Evolutionary conservation across 2,797 vertebrate genomes (phyloP).

Genomic region (Rachycentron canadum): DNA sequence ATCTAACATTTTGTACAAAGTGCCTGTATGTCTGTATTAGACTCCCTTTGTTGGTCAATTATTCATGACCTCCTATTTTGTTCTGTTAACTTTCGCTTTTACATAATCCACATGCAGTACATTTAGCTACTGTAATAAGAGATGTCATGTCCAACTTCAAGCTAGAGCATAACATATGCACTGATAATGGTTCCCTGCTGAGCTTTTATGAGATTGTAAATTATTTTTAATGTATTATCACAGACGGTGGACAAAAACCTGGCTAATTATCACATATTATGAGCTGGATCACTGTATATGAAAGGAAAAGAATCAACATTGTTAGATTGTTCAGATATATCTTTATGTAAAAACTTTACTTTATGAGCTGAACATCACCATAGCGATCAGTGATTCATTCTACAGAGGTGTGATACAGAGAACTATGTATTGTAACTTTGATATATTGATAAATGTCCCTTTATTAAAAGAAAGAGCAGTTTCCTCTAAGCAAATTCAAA

Average conservation of each 20-base stretch:
- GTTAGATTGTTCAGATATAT: not conserved
- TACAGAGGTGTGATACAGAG: conserved; percentile 4
- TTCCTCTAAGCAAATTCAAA: not conserved
- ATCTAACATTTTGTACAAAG: no score
- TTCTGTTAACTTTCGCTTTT: not conserved
- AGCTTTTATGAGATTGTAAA: conserved; percentile 23
- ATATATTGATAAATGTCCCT: not conserved
- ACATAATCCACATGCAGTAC: not conserved
- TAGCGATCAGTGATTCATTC: conserved; percentile 31
- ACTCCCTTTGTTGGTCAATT: not conserved
- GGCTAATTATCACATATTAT: conserved; percentile 20
- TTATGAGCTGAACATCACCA: conserved; percentile 1
- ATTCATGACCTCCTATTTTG: not conserved
- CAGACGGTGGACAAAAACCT: not conserved
- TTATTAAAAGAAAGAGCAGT: not conserved
- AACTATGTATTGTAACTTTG: conserved; percentile 12
- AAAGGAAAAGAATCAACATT: not conserved
- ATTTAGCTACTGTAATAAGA: conserved; percentile 7
- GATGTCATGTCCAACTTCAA: conserved; percentile 15
- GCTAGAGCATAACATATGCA: conserved; percentile 7
- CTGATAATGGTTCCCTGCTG: conserved; percentile 16
- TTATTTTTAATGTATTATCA: conserved; percentile 11
- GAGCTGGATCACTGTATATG: not conserved
- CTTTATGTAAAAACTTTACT: not conserved
- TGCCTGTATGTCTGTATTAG: no score